Evolutionary conservation across 2,888 invertebrate species (phyloP), one percentile per base, ranked within the genome.

Genomic region (Pyrrhia umbra): DNA sequence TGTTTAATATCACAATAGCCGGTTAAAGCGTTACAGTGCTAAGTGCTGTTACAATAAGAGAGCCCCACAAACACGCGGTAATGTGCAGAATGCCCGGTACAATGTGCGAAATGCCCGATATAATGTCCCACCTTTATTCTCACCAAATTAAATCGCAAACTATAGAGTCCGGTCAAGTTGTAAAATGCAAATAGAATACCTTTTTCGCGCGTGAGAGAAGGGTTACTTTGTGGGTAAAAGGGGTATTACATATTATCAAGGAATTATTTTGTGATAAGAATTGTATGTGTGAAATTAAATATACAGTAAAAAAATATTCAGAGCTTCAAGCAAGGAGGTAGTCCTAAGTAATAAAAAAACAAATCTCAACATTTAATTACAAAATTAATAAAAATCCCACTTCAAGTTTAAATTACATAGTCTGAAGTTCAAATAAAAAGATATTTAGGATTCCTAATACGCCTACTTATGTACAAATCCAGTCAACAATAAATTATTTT

Each of bases 131-230:
- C 85, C 81, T 86, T 85, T 82, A 87, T 86, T 82, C 76, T 74
- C 79, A 81, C 79, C 79, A 77, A 86, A 86, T 88, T 86, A 87
- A 88, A 88, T 86, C 85, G 84, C 82, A 77, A 85, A 77, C 76
- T 75, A 80, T 77, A 82, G 82, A 84, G 85, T 84, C 83, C 81
- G 75, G 79, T 73, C 66, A 80, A 85, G 87, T 84, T 87, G 87
- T 88, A 85, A 88, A 89, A 90, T 90, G 90, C 88, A 90, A 90
- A 90, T 89, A 86, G 87, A 87, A 88, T 84, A 86, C 85, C 75
- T 79, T 76, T 73, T 73, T 65, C 64, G 57, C 80, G 66, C 75
- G 75, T 73, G 65, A 67, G 40, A 51, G 62, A 20, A 74, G 72
- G 77, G 68, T 68, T 71, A 65, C 49, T 4, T 13, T 27, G 37